phyloP scores from a whole-genome alignment of 2,797 vertebrate species.

The Liasis olivaceus region DNA sequence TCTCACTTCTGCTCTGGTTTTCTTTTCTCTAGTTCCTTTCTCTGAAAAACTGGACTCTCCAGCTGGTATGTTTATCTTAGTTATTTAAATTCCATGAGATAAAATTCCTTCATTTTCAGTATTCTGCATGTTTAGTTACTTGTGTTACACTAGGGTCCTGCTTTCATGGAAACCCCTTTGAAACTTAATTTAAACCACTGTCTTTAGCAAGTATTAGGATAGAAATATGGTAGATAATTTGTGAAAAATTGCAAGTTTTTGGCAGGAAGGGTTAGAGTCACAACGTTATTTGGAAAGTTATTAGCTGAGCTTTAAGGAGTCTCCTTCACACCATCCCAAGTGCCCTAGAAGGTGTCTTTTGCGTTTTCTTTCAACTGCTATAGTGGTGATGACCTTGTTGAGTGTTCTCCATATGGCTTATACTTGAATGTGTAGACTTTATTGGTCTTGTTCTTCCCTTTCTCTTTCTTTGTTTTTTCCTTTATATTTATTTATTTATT shows the following conservation, averaged over 20 bases:
- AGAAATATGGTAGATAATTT: neutral
- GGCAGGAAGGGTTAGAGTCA: neutral
- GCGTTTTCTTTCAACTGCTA: neutral
- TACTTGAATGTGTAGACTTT: neutral
- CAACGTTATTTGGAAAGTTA: neutral
- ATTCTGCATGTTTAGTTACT: neutral
- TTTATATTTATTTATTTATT: neutral
- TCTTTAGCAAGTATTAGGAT: neutral
- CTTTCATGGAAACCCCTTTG: neutral
- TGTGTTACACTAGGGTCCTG: neutral
- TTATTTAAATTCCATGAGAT: neutral
- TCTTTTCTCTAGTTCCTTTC: constrained; percentile 84
- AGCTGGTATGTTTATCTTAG: constrained; percentile 80
- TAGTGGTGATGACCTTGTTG: neutral
- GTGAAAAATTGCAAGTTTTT: neutral
- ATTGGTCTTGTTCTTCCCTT: neutral
- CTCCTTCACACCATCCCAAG: neutral
- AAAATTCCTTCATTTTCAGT: neutral
- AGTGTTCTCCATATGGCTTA: neutral
- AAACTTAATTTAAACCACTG: neutral
- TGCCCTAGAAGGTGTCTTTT: neutral
- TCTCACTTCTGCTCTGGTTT: neutral
- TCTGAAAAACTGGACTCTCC: constrained; percentile 94
- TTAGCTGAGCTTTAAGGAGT: neutral
- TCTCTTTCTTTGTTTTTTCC: neutral